phyloP scores from a whole-genome alignment of 2,888 invertebrate species.

The Serripes groenlandicus region DNA sequence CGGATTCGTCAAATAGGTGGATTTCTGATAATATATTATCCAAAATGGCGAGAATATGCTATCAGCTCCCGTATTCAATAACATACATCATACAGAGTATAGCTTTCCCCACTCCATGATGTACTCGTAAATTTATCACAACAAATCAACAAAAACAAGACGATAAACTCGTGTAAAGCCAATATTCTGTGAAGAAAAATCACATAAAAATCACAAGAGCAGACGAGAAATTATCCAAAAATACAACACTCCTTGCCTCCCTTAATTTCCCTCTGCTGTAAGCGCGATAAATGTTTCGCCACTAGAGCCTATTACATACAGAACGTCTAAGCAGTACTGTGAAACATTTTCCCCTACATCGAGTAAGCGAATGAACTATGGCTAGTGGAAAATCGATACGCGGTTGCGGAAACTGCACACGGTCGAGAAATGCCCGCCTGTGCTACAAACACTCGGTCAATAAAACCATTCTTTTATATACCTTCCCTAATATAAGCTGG shows the following conservation, averaged over 20 bases:
- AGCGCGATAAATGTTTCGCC: not conserved
- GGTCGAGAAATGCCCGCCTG: slow-evolving; percentile 14
- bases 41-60: not conserved
- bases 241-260: not conserved
- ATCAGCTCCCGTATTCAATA: not conserved
- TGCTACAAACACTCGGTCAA: slow-evolving; percentile 22
- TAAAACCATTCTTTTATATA: too few relatives aligned
- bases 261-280: slow-evolving; percentile 1
- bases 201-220: not conserved
- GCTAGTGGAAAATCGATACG: slow-evolving; percentile 37
- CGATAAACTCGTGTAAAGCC: not conserved
- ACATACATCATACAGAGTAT: not conserved
- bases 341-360: slow-evolving; percentile 21
- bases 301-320: slow-evolving; percentile 13
- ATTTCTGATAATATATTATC: slow-evolving; percentile 3
- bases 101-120: not conserved
- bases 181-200: not conserved
- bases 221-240: not conserved
- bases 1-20: not conserved
- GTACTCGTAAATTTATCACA: not conserved
- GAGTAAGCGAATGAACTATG: slow-evolving; percentile 18
- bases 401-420: slow-evolving; percentile 29
- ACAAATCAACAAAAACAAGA: slow-evolving; percentile 3
- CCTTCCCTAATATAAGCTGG: too few relatives aligned
- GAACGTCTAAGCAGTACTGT: slow-evolving; percentile 11